Percentiles rank a stretch among this genome's conserved stretches.
phyloP scores from a whole-genome alignment of 1,140 invertebrate genomes.

The Chelonus insularis region DNA sequence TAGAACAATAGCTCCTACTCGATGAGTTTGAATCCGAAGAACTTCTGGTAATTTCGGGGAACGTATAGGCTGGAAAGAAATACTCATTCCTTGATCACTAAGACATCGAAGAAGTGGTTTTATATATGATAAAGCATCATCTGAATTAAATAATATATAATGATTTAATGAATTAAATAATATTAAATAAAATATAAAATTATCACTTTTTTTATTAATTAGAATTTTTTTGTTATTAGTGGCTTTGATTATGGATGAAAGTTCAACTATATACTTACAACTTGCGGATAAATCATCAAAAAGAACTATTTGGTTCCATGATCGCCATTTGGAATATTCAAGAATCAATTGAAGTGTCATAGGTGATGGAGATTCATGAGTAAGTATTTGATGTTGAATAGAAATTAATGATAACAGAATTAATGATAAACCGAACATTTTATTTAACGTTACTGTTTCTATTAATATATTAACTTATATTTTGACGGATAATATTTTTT shows the following conservation, averaged over 20 bases:
- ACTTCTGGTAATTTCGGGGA: constrained; percentile 29
- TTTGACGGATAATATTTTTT: neutral
- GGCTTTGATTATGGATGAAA: too few relatives aligned
- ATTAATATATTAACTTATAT: neutral
- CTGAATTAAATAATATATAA: constrained; percentile 22
- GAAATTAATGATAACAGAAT: constrained; percentile 7
- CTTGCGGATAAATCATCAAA: constrained; percentile 35
- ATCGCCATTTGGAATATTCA: constrained; percentile 55
- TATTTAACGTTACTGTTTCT: neutral
- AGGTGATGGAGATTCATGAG: constrained; percentile 34
- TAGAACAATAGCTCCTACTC: constrained; percentile 29
- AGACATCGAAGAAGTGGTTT: constrained; percentile 30
- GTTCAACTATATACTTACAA: constrained; percentile 29
- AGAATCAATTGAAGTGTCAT: constrained; percentile 47
- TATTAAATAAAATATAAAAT: neutral
- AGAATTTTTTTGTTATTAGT: too few relatives aligned
- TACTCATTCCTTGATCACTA: constrained; percentile 28
- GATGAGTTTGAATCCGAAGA: constrained; percentile 27
- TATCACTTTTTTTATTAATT: too few relatives aligned
- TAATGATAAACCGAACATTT: neutral
- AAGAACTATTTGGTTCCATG: constrained; percentile 55
- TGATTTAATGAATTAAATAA: too few relatives aligned
- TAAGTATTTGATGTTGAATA: neutral
- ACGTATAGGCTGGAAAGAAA: constrained; percentile 24
- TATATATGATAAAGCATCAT: constrained; percentile 29